Base-by-base conservation (phyloP, 2,888 invertebrate species). In the Pammene aurita region DNA sequence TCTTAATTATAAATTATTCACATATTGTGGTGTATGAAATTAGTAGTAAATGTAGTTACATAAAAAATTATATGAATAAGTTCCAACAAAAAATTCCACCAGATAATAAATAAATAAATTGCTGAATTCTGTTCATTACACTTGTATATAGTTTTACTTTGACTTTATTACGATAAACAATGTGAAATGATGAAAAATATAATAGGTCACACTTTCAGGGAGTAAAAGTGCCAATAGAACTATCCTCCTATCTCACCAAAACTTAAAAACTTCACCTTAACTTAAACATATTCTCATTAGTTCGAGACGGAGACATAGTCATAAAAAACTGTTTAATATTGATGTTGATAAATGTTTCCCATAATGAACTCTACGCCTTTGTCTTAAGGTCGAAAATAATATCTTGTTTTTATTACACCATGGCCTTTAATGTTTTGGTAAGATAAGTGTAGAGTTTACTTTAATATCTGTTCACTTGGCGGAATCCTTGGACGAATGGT, bases 401-500 rank as follows among this genome's bases (percentile, higher is more conserved):
- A n/a, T 44, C 5, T 2, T 26, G 13, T 11, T 18, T 10, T 50
- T 50, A 5, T 13, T 18, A 18, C 5, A 50, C 5, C 11, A 26
- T n/a, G 6, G 6, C 10, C 0, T 35, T 16, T 55, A 65, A 60
- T 7, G 54, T 65, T 16, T 55, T 41, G 34, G 46, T 42, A 54
- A 60, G 60, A 41, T 54, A 38, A 18, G n/a, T 56, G 11, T 35
- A 34, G 52, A 66, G 48, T 26, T 50, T 34, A 41, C 14, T 56
- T 44, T 57, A 57, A 46, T 34, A 65, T 41, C 70, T 70, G 64
- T 82, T 89, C 86, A 89, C 82, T 90, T 88, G 77, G 85, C 81
- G 75, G 82, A 78, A 76, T 91, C 93, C 88, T 93, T 93, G 90
- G 91, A 91, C 88, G 91, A 87, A 88, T 90, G 89, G 76, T 92